Evolutionary conservation across 2,797 vertebrate species (phyloP).

Genomic region (Halcyon leucocephala): DNA sequence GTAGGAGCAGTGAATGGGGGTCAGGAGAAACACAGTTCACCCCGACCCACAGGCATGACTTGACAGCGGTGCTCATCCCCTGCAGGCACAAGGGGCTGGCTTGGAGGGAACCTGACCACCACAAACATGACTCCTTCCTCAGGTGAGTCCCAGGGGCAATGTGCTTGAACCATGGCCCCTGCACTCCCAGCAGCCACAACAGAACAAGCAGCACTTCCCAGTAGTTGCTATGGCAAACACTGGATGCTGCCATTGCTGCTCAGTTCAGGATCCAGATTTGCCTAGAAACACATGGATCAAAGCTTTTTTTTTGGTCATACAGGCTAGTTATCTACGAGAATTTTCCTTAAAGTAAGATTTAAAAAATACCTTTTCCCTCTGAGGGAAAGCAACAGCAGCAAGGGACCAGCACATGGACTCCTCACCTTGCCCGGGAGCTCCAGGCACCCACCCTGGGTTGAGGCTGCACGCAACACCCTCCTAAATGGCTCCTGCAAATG

Average conservation of each 20-base stretch:
- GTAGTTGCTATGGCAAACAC: background rate
- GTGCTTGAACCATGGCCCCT: rapidly evolving
- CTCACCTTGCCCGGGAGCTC: rapidly evolving
- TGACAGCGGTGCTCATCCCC: background rate
- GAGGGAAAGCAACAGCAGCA: background rate
- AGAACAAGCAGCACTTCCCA: background rate
- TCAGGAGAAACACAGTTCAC: slow-evolving; percentile 37
- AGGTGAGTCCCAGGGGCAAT: rapidly evolving
- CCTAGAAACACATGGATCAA: background rate
- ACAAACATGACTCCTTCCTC: background rate
- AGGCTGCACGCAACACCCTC: background rate
- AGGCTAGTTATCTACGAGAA: background rate
- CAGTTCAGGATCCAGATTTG: background rate
- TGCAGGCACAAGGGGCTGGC: background rate
- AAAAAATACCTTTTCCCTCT: background rate
- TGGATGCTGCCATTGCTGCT: background rate
- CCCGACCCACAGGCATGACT: background rate
- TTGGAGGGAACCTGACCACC: rapidly evolving
- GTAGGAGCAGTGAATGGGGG: background rate
- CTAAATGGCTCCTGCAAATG: background rate
- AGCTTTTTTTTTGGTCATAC: background rate
- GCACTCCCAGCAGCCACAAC: rapidly evolving
- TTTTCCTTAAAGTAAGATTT: background rate
- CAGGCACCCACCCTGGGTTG: background rate
- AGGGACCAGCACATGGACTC: rapidly evolving